phyloP scores from a whole-genome alignment of 2,113 vertebrate genomes.

The Megaceryle torquata region DNA sequence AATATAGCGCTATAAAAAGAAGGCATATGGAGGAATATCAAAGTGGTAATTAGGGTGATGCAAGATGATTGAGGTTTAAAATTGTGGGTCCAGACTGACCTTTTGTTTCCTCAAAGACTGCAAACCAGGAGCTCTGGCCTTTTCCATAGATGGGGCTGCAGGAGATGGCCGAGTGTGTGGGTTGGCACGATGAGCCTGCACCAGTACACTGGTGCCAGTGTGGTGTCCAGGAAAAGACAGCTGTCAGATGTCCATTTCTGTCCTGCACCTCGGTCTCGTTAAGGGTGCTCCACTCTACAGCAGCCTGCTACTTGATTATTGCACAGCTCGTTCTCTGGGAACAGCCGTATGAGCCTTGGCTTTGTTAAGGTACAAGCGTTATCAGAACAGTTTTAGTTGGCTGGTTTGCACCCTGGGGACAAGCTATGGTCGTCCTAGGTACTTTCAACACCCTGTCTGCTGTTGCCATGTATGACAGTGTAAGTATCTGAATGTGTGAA shows the following conservation, averaged over 20 bases:
- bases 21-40: background rate
- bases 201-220: background rate
- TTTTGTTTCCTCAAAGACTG: background rate
- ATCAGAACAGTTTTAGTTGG: background rate
- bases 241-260: background rate
- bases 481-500: constrained; percentile 49
- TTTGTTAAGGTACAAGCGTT: background rate
- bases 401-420: constrained; percentile 8
- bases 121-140: background rate
- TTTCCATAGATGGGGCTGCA: background rate
- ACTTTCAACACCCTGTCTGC: constrained; percentile 80
- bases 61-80: background rate
- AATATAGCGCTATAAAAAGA: background rate
- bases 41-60: background rate
- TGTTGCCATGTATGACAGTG: constrained; percentile 72
- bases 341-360: background rate
- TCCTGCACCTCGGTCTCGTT: background rate
- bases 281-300: background rate
- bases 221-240: background rate
- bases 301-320: background rate
- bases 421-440: constrained; percentile 3
- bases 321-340: rapidly evolving
- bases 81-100: background rate
- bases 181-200: background rate
- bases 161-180: background rate